Evolutionary conservation across 2,113 vertebrate genomes (phyloP), one percentile per base, ranked within the genome.

Genomic region (Hippolais icterina): DNA sequence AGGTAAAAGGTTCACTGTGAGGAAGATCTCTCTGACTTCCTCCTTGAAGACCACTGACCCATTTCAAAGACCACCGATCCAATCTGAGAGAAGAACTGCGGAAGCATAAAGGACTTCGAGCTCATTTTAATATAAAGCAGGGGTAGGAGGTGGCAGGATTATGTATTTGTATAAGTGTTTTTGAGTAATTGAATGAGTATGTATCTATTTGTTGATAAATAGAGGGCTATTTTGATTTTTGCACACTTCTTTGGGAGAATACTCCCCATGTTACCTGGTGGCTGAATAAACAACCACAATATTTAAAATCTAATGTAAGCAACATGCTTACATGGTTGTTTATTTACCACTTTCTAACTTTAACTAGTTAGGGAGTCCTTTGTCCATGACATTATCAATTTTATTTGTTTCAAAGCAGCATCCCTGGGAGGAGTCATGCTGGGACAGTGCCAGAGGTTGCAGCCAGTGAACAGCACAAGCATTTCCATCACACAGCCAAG

Each of bases 391-490:
- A 25, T 59, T 60, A 59, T 59, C n/a, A 2, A 59, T 35, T 59
- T 35, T 35, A 6, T 35, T 35, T 35, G 56, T 59, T 35, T 35
- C 22, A 24, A 35, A 59, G 23, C 4, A 2, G 5, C 4, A 6
- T 24, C 33, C 69, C 35, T 5, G 1, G 13, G 9, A 41, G 22
- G 11, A 64, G 25, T 6, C 1, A 0, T 20, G 44, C 44, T 68
- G 27, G 60, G 42, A 28, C 33, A 65, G 50, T 1, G 25, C 27
- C 37, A 44, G 1, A 4, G 41, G 33, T 3, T 70, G 23, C 66
- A 80, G 42, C 20, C 59, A 31, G 33, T 2, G 5, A 70, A 7
- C 31, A 29, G n/a, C 64, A 18, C 52, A 42, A 42, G 18, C 35
- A 10, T 37, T 68, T 57, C 50, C 65, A 25, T 15, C 17, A 2